Percentiles rank a stretch among this genome's conserved stretches.
These are phyloP conservation scores for Eupithecia vulgata DNA, from an alignment of 2,888 invertebrate species.

Conservation along the genomic window DNA sequence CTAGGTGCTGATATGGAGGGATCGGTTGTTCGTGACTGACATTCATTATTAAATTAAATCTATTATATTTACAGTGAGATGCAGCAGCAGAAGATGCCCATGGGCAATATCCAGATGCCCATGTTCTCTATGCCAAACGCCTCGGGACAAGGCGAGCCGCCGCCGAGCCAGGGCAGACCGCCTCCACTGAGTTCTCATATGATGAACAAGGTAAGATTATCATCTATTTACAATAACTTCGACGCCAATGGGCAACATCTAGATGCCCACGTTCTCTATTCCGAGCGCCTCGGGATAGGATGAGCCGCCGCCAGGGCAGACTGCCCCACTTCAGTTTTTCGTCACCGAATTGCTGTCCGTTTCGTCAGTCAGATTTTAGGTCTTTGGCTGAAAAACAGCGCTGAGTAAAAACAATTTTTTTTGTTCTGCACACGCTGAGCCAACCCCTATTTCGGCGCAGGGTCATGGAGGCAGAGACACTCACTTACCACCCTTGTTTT, in stretches of 20 bases:
- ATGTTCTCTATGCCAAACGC: conserved; percentile 86
- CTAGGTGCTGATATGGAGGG: neutral
- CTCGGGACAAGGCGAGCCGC: conserved; percentile 72
- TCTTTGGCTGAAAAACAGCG: too few species aligned
- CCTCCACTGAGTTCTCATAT: conserved; percentile 85
- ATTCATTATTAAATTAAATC: conserved; percentile 16
- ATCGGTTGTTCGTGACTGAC: neutral
- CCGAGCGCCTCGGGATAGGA: conserved; percentile 75
- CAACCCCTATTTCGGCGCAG: too few species aligned
- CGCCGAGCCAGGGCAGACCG: conserved; percentile 68
- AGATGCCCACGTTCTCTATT: conserved; percentile 88
- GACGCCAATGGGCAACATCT: conserved; percentile 84
- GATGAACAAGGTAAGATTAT: conserved; percentile 85
- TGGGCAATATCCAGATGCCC: conserved; percentile 85
- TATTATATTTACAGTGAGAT: conserved; percentile 81
- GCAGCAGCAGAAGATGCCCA: conserved; percentile 84
- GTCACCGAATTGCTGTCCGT: too few species aligned
- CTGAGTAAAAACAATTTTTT: too few species aligned
- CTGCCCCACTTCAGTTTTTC: conserved; percentile 82
- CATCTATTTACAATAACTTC: neutral
- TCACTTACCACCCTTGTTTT: too few species aligned
- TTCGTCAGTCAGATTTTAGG: too few species aligned
- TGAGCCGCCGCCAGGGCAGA: conserved; percentile 70
- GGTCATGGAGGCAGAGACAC: too few species aligned
- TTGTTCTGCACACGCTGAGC: too few species aligned